Evolutionary conservation across 2,888 invertebrate genomes (phyloP).

Genomic region (Aporophyla nigra): DNA sequence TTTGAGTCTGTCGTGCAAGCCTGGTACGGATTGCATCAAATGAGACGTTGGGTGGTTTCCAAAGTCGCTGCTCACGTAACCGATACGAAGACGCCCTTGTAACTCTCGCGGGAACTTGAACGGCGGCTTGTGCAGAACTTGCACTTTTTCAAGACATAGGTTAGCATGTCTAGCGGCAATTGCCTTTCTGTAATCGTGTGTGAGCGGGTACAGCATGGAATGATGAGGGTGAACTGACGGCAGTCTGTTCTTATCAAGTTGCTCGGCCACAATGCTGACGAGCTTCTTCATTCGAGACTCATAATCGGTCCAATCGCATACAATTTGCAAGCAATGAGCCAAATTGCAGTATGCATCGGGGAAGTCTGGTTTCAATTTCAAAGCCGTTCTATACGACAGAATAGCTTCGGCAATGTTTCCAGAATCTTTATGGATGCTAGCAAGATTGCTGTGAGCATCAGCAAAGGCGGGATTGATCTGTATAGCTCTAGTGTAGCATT

Average conservation of each 20-base stretch:
- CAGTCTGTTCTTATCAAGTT: conserved; percentile 98
- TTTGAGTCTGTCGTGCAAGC: conserved; percentile 95
- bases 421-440: conserved; percentile 99
- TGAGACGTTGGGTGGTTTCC: conserved; percentile 99
- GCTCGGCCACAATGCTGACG: conserved; percentile 99
- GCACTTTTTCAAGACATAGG: conserved; percentile 99
- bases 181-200: conserved; percentile 98
- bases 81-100: conserved; percentile 95
- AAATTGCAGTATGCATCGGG: conserved; percentile 99
- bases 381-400: conserved; percentile 98
- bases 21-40: conserved; percentile 99
- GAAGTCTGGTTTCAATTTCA: conserved; percentile 99
- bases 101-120: conserved; percentile 95
- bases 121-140: conserved; percentile 97
- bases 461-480: conserved; percentile 99
- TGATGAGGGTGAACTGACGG: conserved; percentile 99
- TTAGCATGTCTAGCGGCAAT: conserved; percentile 99
- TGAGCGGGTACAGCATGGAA: conserved; percentile 99
- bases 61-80: conserved; percentile 99
- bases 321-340: conserved; percentile 99
- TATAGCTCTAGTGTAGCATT: conserved; percentile 99
- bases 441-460: conserved; percentile 99
- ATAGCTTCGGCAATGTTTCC: conserved; percentile 99
- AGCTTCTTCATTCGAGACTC: conserved; percentile 99
- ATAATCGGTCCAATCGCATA: conserved; percentile 99